Evolutionary conservation across 2,888 invertebrate species (phyloP), one percentile per base, ranked within the genome.

Genomic region (Melinaea marsaeus): DNA sequence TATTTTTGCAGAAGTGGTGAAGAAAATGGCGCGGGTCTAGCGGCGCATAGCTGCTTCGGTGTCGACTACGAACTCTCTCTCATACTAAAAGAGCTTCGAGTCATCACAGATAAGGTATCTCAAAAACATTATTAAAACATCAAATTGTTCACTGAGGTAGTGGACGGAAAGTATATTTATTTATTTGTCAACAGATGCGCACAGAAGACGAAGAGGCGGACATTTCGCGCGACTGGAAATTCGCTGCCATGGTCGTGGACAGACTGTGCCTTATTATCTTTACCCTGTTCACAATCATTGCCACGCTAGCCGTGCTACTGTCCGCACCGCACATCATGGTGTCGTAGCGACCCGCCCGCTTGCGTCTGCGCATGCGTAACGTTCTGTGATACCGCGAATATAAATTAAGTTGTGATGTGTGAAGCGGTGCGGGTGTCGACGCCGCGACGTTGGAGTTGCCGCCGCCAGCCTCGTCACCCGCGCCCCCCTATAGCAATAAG

Each of bases 241-340:
- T 98, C 93, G 98, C 98, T 91, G 98, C 98, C 91, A 98, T 98
- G 97, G 98, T 99, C 92, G 97, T 99, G 93, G 99, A 99, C 95
- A 95, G 98, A 94, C 95, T 98, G 94, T 99, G 99, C 95, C 96
- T 99, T 95, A 97, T 98, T 94, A 95, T 98, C 93, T 99, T 99
- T 95, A 97, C 98, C 92, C 94, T 97, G 93, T 98, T 98, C 95
- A 98, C 98, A 92, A 96, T 97, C 94, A 95, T 97, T 92, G 97
- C 97, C 92, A 97, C 98, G 91, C 95, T 97, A 93, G 97, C 97
- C 93, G 97, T 98, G 93, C 95, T 98, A 90, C 95, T 97, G 92
- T 96, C 97, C 91, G 98, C 98, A 91, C 98, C 98, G 83, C 97
- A 98, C 94, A 96, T 97, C 92, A 96, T 97, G 93, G 96, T 96